Evolutionary conservation across 2,888 invertebrate species (phyloP).

Genomic region (Cephus spinipes): DNA sequence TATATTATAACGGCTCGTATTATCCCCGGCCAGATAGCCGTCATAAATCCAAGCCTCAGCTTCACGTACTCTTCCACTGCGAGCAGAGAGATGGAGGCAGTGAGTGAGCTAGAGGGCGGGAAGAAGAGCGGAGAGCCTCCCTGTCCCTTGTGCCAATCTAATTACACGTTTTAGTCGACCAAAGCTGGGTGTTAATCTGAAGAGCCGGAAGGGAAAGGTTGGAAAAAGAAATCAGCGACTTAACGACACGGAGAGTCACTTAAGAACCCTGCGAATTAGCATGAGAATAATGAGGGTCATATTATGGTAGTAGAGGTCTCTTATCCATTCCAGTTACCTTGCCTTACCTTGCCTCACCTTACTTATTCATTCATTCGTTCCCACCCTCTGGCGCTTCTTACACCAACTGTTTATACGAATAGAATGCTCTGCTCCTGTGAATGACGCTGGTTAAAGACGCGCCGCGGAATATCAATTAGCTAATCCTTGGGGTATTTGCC

Average conservation of each 20-base stretch:
- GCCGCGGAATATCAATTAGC: background rate
- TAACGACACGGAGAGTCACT: background rate
- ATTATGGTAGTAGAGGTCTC: background rate
- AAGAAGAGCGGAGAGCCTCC: background rate
- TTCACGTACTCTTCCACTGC: background rate
- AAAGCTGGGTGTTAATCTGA: background rate
- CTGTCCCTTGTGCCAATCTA: background rate
- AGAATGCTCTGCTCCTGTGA: background rate
- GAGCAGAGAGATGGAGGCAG: background rate
- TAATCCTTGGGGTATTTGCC: background rate
- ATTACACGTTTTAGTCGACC: background rate
- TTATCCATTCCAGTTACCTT: background rate
- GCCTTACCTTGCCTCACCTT: background rate
- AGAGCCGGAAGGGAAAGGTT: background rate
- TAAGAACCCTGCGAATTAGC: background rate
- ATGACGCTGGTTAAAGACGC: background rate
- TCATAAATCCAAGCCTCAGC: conserved; percentile 16
- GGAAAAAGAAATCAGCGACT: background rate
- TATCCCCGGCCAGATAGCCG: conserved; percentile 16
- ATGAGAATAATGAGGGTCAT: background rate
- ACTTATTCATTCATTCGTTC: background rate
- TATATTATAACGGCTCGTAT: conserved; percentile 17
- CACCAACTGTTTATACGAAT: background rate
- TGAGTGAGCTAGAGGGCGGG: background rate
- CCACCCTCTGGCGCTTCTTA: background rate